Base-by-base conservation (phyloP, 2,113 vertebrate genomes). In the Varanus salvator region DNA sequence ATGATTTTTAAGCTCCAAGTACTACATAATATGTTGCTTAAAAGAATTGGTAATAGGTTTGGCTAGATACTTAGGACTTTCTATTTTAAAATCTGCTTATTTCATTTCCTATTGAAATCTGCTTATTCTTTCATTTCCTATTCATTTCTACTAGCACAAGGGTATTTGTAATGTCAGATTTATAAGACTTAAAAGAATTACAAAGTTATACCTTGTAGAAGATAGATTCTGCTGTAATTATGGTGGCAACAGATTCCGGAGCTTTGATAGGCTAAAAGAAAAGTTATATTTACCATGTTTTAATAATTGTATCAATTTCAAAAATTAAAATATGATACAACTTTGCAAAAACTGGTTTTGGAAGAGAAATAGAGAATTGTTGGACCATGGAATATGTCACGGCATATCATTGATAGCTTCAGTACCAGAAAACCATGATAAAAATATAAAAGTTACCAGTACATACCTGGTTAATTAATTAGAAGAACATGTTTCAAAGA, bases 221-320 rank as follows among this genome's bases (percentile, higher is more conserved):
- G 74, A 99, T 98, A 4, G 99, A 99, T 92, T 99, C 99, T 68
- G 98, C 98, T 1, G 99, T 99, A 94, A 99, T 98, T 93, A 99
- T 98, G 84, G 99, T 99, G 3, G 99, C 98, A 64, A 99, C 99
- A 0, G 99, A 98, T 90, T 99, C 99, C 12, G 99, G 99, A 89
- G 99, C 99, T 98, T 99, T 99, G 95, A 99, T 99, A 85, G 99
- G 99, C 99, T 99, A 91, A 48, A 90, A 92, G 91, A 93, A 94
- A 9, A 83, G 1, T 89, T 0, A 87, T 84, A 93, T 76, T 89
- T 0, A 83, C 38, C 38, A 44, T 44, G 38, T 44, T 44, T 44
- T 44, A 44, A 44, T 44, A 44, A 44, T 44, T 44, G 14, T 80
- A 19, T 48, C 38, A 87, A 2, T 80, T 27, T 69, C 19, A 52